Evolutionary conservation across 2,797 vertebrate species (phyloP).

Genomic region (Brachymystax lenok): DNA sequence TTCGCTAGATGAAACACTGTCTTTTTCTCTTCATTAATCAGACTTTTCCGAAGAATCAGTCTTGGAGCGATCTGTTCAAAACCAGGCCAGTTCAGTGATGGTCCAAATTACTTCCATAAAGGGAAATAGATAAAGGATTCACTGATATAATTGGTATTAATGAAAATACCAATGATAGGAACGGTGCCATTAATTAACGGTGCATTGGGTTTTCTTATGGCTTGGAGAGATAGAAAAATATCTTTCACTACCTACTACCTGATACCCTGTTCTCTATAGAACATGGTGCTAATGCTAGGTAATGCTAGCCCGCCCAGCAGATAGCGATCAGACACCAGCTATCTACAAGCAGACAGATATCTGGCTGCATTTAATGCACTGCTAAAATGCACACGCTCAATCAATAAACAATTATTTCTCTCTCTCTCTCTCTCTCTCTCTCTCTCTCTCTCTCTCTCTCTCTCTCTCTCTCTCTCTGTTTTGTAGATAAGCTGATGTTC

Average conservation of each 20-base stretch:
- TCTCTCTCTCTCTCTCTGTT: neutral
- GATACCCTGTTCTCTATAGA: neutral
- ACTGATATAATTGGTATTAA: neutral
- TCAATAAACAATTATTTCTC: neutral
- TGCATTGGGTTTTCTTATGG: neutral
- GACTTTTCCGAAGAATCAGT: neutral
- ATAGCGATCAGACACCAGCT: neutral
- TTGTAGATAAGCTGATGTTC: neutral
- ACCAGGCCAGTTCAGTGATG: constrained; percentile 25
- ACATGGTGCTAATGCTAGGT: neutral
- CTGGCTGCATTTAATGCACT: no score
- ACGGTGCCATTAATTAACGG: neutral
- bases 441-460: neutral
- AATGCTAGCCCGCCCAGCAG: neutral
- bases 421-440: neutral
- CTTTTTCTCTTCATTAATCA: neutral
- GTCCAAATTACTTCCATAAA: constrained; percentile 3
- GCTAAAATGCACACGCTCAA: no score
- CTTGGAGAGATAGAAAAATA: no score
- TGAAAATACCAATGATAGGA: neutral
- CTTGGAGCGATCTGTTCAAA: neutral
- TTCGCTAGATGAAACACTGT: neutral
- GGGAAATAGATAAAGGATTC: neutral
- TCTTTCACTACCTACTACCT: neutral
- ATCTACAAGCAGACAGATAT: neutral